Evolutionary conservation across 2,888 invertebrate genomes (phyloP), one percentile per base, ranked within the genome.

Genomic region (Podabrus alpinus): DNA sequence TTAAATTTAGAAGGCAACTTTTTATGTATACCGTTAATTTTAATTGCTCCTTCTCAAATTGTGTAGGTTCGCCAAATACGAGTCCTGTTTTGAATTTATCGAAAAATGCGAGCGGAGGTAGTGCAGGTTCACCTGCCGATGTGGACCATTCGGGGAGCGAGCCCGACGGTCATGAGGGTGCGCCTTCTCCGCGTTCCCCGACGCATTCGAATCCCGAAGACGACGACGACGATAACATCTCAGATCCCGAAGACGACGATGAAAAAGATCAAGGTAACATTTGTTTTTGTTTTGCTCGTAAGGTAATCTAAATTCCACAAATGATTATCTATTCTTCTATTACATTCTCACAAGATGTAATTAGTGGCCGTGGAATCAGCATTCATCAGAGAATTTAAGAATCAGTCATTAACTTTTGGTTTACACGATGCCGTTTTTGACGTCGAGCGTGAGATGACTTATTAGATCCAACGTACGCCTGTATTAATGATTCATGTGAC

Each of bases 31-130:
- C 80, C 45, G n/a, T 45, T n/a, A 45, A 45, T 45, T 45, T 45
- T 45, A 45, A 45, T 45, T 45, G n/a, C 45, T 45, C 9, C 45
- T 45, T 45, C 45, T 45, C 45, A 45, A 45, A 45, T 89, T 89
- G 81, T 89, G 81, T 89, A 94, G 94, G 93, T 81, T 96, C 96
- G 77, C 95, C 96, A 79, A 86, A 95, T 72, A 95, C 95, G 89
- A 97, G 96, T 92, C 97, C 97, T 78, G 96, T 97, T 80, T 88
- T 97, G 83, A 97, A 97, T 89, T 90, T 97, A 75, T 96, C 97
- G 72, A 97, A 97, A 88, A 95, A 95, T 73, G 95, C 95, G 71
- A 93, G 88, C 84, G 93, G 93, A 77, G 95, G 94, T 79, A 94
- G 95, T 84, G 88, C 88, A 61, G 88, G 84, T 85, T 92, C 92